phyloP scores from a whole-genome alignment of 2,113 vertebrate species.

The Dipodomys spectabilis region DNA sequence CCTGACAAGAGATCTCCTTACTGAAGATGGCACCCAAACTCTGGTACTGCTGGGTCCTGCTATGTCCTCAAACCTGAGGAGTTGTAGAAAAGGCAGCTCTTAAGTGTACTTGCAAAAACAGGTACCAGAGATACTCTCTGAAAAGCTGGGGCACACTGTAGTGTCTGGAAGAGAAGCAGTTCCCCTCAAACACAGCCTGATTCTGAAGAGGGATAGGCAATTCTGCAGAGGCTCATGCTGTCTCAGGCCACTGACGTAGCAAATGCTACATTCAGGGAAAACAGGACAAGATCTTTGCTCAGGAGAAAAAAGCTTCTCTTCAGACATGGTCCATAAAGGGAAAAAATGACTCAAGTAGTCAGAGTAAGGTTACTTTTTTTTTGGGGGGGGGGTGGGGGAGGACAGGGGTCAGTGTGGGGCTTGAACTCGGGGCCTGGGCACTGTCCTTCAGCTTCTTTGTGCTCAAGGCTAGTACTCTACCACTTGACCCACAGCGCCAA shows the following conservation, averaged over 20 bases:
- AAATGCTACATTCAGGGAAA: not conserved
- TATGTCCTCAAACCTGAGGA: not conserved
- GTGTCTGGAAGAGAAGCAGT: not conserved
- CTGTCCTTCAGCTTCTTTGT: too few species aligned
- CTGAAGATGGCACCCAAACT: not conserved
- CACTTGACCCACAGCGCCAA: too few species aligned
- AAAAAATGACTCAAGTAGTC: not conserved
- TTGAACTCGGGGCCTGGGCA: too few species aligned
- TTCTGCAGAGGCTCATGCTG: not conserved
- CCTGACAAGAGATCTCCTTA: not conserved
- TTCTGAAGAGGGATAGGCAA: not conserved
- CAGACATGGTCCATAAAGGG: too few species aligned
- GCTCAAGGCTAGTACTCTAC: too few species aligned
- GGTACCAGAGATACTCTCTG: not conserved
- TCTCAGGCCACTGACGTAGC: not conserved
- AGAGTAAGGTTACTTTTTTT: not conserved
- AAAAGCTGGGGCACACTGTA: not conserved
- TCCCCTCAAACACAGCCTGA: accelerated
- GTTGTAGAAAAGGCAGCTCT: not conserved
- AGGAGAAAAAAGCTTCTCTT: not conserved
- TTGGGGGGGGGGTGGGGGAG: too few species aligned
- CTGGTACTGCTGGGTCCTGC: not conserved
- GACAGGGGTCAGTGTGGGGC: too few species aligned
- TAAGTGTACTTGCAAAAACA: not conserved
- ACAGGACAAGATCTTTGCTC: not conserved